Percentiles rank a stretch among this genome's conserved stretches.
These are phyloP conservation scores for Rhabditoides inermis DNA, from an alignment of 2,888 invertebrate species.

Conservation along the genomic window DNA sequence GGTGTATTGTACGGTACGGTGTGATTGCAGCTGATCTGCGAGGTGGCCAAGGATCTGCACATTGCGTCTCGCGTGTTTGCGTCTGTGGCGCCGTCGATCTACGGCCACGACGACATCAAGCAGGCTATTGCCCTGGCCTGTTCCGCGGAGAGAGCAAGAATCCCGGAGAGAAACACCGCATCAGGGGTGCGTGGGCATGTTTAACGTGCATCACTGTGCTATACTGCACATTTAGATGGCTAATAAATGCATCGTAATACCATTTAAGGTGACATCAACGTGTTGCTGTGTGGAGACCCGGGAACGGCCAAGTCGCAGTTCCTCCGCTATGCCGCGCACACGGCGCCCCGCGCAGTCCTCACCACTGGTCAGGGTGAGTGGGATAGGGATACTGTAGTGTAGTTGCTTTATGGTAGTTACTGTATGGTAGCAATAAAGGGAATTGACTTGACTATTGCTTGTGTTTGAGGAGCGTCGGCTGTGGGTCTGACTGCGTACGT, in stretches of 20 bases:
- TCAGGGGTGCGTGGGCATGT: constrained; percentile 26
- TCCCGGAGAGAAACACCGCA: constrained; percentile 59
- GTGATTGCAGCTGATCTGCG: constrained; percentile 34
- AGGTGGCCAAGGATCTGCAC: constrained; percentile 45
- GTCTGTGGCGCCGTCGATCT: constrained; percentile 94
- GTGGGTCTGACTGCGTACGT: constrained; percentile 98
- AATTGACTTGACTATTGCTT: not conserved
- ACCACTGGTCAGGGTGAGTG: constrained; percentile 93
- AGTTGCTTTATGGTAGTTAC: no score
- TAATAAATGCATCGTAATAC: no score
- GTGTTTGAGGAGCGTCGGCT: constrained; percentile 90
- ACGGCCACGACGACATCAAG: constrained; percentile 92
- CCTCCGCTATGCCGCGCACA: constrained; percentile 76
- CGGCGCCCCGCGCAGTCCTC: constrained; percentile 89
- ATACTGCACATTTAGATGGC: not conserved
- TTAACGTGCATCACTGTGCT: not conserved
- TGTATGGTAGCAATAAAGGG: not conserved
- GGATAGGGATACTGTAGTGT: no score
- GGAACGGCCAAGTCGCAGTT: constrained; percentile 99
- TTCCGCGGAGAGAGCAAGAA: constrained; percentile 97
- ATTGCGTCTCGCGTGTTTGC: constrained; percentile 64
- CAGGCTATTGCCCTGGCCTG: constrained; percentile 80
- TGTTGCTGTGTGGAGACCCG: constrained; percentile 91
- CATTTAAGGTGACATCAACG: constrained; percentile 89
- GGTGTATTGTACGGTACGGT: no score